These are phyloP conservation scores for Larimichthys crocea DNA, from an alignment of 2,113 vertebrate species.

Conservation along the genomic window DNA sequence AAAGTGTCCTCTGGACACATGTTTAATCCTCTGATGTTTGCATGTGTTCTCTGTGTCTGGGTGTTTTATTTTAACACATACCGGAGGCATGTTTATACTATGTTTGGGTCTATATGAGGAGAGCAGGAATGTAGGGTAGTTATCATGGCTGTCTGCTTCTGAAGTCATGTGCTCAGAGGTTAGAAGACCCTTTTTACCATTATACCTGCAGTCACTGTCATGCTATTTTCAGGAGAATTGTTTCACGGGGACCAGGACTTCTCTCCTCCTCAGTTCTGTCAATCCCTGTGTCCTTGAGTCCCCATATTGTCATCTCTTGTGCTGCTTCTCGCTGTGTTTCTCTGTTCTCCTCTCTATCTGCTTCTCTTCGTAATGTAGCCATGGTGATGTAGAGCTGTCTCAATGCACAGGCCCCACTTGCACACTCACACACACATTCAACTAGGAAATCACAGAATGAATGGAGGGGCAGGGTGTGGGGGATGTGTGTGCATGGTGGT, in stretches of 20 bases:
- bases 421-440: conserved; percentile 30
- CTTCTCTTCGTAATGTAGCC: conserved; percentile 59
- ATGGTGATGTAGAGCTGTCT: conserved; percentile 65
- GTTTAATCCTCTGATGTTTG: conserved; percentile 26
- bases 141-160: conserved; percentile 18
- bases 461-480: conserved; percentile 22
- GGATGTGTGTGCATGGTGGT: background rate
- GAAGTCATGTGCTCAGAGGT: conserved; percentile 26
- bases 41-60: background rate
- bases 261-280: conserved; percentile 57
- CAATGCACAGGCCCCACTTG: conserved; percentile 31
- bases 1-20: conserved; percentile 24
- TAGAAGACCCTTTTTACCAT: conserved; percentile 5
- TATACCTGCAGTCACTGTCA: conserved; percentile 7
- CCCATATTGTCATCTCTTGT: conserved; percentile 50
- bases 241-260: conserved; percentile 21
- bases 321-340: conserved; percentile 5
- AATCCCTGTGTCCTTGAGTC: conserved; percentile 49
- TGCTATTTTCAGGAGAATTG: conserved; percentile 41
- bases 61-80: background rate
- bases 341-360: conserved; percentile 17
- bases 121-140: background rate
- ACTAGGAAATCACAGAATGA: conserved; percentile 38
- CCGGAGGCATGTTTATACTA: background rate
- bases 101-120: conserved; percentile 11